phyloP scores from a whole-genome alignment of 2,797 vertebrate species.

The Eulemur mongoz region DNA sequence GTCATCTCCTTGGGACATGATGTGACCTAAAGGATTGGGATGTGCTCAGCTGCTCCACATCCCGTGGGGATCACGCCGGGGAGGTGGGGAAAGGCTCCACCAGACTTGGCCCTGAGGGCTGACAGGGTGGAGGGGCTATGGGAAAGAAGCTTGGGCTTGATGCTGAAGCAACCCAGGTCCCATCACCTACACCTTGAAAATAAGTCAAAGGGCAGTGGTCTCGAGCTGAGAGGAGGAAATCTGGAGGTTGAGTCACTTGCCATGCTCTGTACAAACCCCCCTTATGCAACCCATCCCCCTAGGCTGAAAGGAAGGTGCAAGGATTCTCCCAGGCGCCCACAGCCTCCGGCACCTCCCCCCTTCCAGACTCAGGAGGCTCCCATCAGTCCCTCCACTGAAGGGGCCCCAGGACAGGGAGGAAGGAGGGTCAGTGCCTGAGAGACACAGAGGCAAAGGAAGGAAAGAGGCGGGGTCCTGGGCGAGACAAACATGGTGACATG shows the following conservation, averaged over 20 bases:
- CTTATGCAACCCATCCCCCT: constrained; percentile 52
- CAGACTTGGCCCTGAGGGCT: neutral
- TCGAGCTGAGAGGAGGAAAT: constrained; percentile 56
- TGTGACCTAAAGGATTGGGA: neutral
- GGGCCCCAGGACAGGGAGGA: neutral
- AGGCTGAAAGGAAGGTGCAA: constrained; percentile 47
- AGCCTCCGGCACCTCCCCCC: neutral
- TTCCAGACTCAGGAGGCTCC: neutral
- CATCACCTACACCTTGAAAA: constrained; percentile 30
- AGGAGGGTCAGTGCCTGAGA: neutral
- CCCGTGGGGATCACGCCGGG: neutral
- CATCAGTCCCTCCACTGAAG: neutral
- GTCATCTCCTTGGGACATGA: neutral
- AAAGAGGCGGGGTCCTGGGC: neutral
- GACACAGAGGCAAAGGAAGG: neutral
- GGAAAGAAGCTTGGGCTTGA: neutral
- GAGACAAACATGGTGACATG: neutral
- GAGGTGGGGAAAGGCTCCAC: neutral
- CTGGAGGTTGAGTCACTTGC: constrained; percentile 68
- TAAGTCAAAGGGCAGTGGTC: constrained; percentile 61
- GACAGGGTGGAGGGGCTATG: neutral
- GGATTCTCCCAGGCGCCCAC: constrained; percentile 25
- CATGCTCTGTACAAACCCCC: constrained; percentile 47
- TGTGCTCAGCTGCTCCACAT: rapidly evolving
- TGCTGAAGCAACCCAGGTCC: constrained; percentile 26